Evolutionary conservation across 1,140 invertebrate species (phyloP).

Genomic region (Zaprionus ornatus): DNA sequence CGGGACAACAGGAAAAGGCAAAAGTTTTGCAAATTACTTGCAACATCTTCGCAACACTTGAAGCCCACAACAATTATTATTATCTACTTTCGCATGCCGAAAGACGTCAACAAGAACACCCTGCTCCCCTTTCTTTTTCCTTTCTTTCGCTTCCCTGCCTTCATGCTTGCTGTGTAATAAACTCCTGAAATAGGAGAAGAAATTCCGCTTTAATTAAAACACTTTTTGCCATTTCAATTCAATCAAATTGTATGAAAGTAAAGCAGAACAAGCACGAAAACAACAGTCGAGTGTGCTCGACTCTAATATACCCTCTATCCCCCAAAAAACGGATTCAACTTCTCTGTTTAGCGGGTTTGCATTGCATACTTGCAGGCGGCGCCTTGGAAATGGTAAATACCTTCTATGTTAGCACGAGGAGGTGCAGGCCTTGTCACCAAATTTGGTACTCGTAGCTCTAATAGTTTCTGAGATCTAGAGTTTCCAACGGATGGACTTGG

Average conservation of each 20-base stretch:
- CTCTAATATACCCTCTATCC: too few species aligned
- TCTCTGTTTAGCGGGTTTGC: too few species aligned
- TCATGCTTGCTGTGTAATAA: too few species aligned
- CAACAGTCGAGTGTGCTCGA: background rate
- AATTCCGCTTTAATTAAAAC: slow-evolving; percentile 41
- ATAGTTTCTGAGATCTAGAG: too few species aligned
- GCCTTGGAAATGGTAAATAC: too few species aligned
- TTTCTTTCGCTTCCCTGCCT: background rate
- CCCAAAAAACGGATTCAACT: too few species aligned
- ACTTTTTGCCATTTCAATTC: slow-evolving; percentile 44
- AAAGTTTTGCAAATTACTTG: slow-evolving; percentile 54
- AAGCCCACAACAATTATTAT: slow-evolving; percentile 46
- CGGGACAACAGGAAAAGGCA: background rate
- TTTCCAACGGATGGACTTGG: too few species aligned
- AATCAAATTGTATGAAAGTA: slow-evolving; percentile 46
- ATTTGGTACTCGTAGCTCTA: too few species aligned
- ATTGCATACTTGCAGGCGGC: too few species aligned
- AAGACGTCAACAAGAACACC: slow-evolving; percentile 25
- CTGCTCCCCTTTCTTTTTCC: background rate
- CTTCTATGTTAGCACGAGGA: too few species aligned
- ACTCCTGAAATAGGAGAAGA: slow-evolving; percentile 19
- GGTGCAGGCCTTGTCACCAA: too few species aligned
- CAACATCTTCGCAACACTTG: slow-evolving; percentile 38
- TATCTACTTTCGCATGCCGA: slow-evolving; percentile 27
- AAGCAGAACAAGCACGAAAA: background rate